Evolutionary conservation across 2,888 invertebrate genomes (phyloP).

Genomic region (Calameuta idolon): DNA sequence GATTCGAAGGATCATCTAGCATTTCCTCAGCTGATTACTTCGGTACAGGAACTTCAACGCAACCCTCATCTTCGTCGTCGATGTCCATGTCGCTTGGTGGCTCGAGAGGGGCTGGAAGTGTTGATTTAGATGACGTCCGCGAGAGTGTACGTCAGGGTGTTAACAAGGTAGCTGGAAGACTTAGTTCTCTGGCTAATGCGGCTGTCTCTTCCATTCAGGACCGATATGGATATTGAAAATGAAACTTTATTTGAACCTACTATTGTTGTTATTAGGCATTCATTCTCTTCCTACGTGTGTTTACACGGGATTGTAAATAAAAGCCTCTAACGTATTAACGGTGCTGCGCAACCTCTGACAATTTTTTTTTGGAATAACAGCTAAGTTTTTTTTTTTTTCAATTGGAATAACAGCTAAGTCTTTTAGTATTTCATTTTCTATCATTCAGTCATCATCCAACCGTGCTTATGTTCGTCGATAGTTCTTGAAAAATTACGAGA

Average conservation of each 20-base stretch:
- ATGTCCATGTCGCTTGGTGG: constrained; percentile 53
- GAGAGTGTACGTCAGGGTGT: constrained; percentile 98
- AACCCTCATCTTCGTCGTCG: constrained; percentile 55
- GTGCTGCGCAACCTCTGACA: background rate
- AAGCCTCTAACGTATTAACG: constrained; percentile 19
- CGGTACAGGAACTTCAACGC: constrained; percentile 71
- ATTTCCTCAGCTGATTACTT: constrained; percentile 98
- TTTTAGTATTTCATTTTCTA: background rate
- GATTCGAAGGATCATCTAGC: constrained; percentile 94
- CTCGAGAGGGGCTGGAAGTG: constrained; percentile 48
- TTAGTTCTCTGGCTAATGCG: constrained; percentile 94
- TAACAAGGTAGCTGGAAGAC: constrained; percentile 95
- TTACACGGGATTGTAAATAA: constrained; percentile 60
- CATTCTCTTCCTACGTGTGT: constrained; percentile 46
- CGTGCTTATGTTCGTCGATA: constrained; percentile 22
- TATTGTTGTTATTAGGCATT: constrained; percentile 47
- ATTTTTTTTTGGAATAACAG: background rate
- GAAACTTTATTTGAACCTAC: constrained; percentile 18
- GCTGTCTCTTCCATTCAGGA: constrained; percentile 94
- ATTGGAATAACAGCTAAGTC: background rate
- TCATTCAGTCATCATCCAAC: constrained; percentile 36
- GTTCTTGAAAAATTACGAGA: background rate
- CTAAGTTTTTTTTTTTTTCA: background rate
- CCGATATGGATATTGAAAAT: constrained; percentile 60
- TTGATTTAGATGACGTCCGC: constrained; percentile 94